Conservation (phyloP, 2,888 invertebrate genomes). For the Acanthopleura granulata region DNA sequence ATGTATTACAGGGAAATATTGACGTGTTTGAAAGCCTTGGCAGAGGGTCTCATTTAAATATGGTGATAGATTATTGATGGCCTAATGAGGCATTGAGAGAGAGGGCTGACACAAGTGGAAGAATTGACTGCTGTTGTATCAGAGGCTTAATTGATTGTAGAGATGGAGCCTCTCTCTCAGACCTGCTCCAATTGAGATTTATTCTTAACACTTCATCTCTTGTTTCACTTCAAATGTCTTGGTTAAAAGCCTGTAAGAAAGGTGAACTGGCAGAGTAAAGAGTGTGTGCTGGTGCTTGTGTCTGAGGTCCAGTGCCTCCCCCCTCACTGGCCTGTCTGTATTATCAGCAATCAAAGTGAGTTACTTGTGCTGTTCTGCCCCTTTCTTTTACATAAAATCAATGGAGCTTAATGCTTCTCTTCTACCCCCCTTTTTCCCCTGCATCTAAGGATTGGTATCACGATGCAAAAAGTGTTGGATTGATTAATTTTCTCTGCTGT, state of each 20-base stretch:
- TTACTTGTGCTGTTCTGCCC: neutral
- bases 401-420: conserved; percentile 12
- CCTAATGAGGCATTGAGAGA: neutral
- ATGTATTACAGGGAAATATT: conserved; percentile 7
- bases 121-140: neutral
- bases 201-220: conserved; percentile 15
- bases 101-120: neutral
- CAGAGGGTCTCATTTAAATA: neutral
- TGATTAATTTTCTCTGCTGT: conserved; percentile 10
- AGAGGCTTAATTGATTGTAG: neutral
- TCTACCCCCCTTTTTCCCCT: neutral
- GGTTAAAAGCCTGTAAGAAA: neutral
- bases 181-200: conserved; percentile 10
- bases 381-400: conserved; percentile 16
- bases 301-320: neutral
- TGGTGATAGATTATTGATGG: conserved; percentile 10
- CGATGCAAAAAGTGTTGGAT: conserved; percentile 14
- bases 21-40: too few species aligned
- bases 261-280: neutral
- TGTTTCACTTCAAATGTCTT: conserved; percentile 8
- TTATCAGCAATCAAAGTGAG: neutral
- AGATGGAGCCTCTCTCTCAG: neutral
- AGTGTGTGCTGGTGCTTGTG: neutral
- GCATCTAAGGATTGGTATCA: conserved; percentile 10
- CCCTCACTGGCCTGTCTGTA: neutral